These are phyloP conservation scores for Diarsia brunnea DNA, from an alignment of 2,888 invertebrate genomes.

Conservation along the genomic window DNA sequence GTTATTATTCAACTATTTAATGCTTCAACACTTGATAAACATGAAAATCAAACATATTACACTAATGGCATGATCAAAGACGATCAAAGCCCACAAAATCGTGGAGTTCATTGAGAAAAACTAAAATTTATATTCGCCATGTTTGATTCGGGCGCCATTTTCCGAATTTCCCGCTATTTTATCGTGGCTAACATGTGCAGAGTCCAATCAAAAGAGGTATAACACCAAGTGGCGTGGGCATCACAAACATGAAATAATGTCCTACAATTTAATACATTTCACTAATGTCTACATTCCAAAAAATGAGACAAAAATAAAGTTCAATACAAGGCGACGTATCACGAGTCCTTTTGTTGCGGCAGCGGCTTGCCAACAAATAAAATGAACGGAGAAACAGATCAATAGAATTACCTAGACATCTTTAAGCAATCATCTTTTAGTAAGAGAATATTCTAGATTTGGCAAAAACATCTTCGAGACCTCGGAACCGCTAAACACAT, in stretches of 20 bases:
- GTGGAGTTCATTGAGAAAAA: not conserved
- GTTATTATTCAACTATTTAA: conserved; percentile 12
- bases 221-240: conserved; percentile 42
- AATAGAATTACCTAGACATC: conserved; percentile 2
- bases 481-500: conserved; percentile 5
- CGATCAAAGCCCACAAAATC: not conserved
- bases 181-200: conserved; percentile 50
- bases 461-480: conserved; percentile 1
- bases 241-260: conserved; percentile 43
- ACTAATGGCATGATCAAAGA: not conserved
- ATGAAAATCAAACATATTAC: not conserved
- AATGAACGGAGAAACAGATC: conserved; percentile 27
- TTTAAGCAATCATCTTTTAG: not conserved
- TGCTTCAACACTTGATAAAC: not conserved
- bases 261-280: conserved; percentile 54
- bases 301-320: conserved; percentile 44
- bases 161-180: conserved; percentile 22
- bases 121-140: conserved; percentile 28
- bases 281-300: conserved; percentile 52
- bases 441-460: conserved; percentile 11
- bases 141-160: conserved; percentile 25
- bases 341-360: conserved; percentile 46
- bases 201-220: conserved; percentile 49
- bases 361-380: conserved; percentile 53
- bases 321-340: conserved; percentile 56